A percentile compares a stretch with the other conserved stretches of the same genome.
phyloP scores from a whole-genome alignment of 2,888 invertebrate species.

The Drosophila ochracea region DNA sequence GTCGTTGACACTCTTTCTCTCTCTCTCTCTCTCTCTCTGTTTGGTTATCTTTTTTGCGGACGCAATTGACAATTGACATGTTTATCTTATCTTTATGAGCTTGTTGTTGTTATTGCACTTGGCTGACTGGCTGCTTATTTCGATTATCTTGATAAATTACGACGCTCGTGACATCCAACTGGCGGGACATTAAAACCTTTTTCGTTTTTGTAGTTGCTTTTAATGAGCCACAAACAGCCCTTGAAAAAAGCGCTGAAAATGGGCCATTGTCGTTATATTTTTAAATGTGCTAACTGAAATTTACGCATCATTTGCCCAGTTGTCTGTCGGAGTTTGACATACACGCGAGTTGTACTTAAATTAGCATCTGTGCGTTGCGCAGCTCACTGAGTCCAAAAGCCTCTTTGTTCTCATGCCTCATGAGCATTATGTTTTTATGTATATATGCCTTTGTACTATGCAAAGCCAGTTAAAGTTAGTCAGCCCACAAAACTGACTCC shows the following conservation, averaged over 20 bases:
- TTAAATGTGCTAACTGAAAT: constrained; percentile 61
- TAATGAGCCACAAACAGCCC: constrained; percentile 37
- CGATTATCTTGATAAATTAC: constrained; percentile 79
- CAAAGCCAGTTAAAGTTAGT: constrained; percentile 42
- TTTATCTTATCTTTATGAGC: constrained; percentile 77
- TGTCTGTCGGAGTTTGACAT: constrained; percentile 11
- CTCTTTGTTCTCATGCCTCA: constrained; percentile 60
- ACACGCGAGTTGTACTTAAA: constrained; percentile 42
- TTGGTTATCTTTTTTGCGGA: constrained; percentile 12
- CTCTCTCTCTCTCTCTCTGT: neutral
- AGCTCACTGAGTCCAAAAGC: constrained; percentile 50
- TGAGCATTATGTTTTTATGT: constrained; percentile 28
- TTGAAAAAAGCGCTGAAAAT: constrained; percentile 52
- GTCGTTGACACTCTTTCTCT: constrained; percentile 13
- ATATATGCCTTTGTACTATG: constrained; percentile 24
- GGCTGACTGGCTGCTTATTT: constrained; percentile 52
- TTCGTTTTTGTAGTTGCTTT: constrained; percentile 14
- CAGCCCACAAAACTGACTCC: constrained; percentile 30
- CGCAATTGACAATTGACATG: constrained; percentile 64
- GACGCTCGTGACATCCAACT: constrained; percentile 68
- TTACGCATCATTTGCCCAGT: constrained; percentile 57
- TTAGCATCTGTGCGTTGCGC: constrained; percentile 54
- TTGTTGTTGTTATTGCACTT: constrained; percentile 57
- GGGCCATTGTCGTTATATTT: constrained; percentile 61
- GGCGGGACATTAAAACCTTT: constrained; percentile 39